Percentiles rank a stretch among this genome's conserved stretches.
phyloP scores from a whole-genome alignment of 2,113 vertebrate species.

The Ranitomeya imitator region DNA sequence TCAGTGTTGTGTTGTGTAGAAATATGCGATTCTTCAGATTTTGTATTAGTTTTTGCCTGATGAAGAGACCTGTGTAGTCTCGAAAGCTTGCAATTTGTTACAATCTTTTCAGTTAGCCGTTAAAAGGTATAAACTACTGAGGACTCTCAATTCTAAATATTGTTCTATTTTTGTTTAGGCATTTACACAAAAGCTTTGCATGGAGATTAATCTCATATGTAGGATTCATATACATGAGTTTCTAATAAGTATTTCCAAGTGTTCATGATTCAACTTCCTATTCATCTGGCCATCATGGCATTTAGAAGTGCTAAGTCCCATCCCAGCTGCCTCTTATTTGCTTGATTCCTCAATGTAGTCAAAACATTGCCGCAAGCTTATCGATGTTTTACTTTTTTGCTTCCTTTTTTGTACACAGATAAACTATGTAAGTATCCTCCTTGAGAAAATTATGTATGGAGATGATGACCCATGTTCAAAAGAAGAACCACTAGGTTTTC shows the following conservation, averaged over 20 bases:
- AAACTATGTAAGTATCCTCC: not conserved
- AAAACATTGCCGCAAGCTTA: slow-evolving; percentile 28
- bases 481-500: too few species aligned
- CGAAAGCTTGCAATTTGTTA: too few species aligned
- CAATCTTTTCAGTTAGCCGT: too few species aligned
- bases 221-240: slow-evolving; percentile 8
- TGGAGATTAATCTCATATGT: slow-evolving; percentile 20
- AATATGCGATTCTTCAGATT: too few species aligned
- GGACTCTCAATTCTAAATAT: too few species aligned
- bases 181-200: not conserved
- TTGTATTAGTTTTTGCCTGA: too few species aligned
- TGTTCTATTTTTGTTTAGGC: not conserved
- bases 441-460: not conserved
- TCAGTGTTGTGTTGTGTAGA: too few species aligned
- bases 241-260: slow-evolving; percentile 30
- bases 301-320: slow-evolving; percentile 32
- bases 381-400: not conserved
- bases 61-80: too few species aligned
- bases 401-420: not conserved
- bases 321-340: slow-evolving; percentile 44
- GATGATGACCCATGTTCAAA: not conserved
- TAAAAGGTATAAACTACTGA: too few species aligned
- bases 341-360: not conserved
- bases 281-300: slow-evolving; percentile 22
- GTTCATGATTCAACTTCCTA: slow-evolving; percentile 43